phyloP scores from a whole-genome alignment of 1,140 invertebrate species.

The Coptotermes formosanus region DNA sequence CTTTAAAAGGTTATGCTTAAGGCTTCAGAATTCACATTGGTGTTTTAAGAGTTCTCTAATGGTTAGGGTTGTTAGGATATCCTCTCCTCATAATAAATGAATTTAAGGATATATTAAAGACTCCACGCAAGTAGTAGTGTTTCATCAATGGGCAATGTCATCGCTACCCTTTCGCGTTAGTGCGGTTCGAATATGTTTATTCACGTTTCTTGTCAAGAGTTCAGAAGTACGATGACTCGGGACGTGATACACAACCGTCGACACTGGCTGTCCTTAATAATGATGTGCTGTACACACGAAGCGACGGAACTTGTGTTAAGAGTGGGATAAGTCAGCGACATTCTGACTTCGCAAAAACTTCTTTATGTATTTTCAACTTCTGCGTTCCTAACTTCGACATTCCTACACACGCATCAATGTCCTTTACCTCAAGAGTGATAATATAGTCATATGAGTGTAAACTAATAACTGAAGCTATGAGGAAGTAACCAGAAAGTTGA shows the following conservation, averaged over 20 bases:
- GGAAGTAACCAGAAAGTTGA: too few relatives aligned
- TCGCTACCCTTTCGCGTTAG: neutral
- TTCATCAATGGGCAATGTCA: neutral
- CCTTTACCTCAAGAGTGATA: too few relatives aligned
- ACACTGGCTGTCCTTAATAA: neutral
- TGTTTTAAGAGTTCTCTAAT: too few relatives aligned
- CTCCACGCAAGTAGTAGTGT: too few relatives aligned
- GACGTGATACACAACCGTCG: neutral
- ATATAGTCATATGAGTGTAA: too few relatives aligned
- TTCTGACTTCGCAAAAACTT: neutral
- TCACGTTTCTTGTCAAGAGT: neutral
- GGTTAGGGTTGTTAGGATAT: too few relatives aligned
- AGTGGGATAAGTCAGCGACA: neutral
- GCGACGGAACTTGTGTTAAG: neutral
- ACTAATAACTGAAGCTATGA: too few relatives aligned
- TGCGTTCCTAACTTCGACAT: neutral
- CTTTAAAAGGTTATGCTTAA: too few relatives aligned
- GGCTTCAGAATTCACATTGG: too few relatives aligned
- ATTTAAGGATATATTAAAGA: too few relatives aligned
- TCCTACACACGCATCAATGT: too few relatives aligned
- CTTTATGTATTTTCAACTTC: neutral
- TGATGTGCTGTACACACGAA: conserved; percentile 1
- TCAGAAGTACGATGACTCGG: neutral
- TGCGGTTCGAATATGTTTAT: neutral
- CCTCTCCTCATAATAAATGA: too few relatives aligned